Base-by-base conservation (phyloP, 2,888 invertebrate genomes). In the Chrysina gloriosa region DNA sequence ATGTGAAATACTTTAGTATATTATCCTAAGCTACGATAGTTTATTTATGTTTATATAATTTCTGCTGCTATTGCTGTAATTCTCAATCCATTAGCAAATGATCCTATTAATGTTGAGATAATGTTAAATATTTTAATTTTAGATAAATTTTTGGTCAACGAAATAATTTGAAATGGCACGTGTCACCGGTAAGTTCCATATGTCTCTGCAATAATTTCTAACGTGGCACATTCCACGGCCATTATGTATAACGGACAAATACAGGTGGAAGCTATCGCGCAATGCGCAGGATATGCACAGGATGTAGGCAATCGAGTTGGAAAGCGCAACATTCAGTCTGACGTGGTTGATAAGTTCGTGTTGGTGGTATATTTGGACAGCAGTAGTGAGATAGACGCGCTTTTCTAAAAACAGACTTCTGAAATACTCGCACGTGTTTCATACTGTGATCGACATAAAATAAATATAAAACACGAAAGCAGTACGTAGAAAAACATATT, bases 281-380 rank as follows among this genome's bases (percentile, higher is more conserved):
- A 65, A 23, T 52, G 64, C 64, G 64, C 64, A 65, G 64, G 64
- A 65, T 36, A 11, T 65, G 31, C 52, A 52, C 31, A 31, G 52
- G 52, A 52, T 31, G 11, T 11, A 3, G 7, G 16, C 52, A 25
- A 52, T 27, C 19, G 14, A 14, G 25, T 23, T 23, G 39, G 52
- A 11, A 31, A 48, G 64, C 52, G 64, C 39, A 36, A 50, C 34
- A 19, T 34, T 65, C 52, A 52, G 64, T 65, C 52, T 65, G 39
- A 11, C 39, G 34, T 50, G 64, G 36, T 25, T 31, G 25, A 16
- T 52, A 19, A 52, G 52, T 19, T 52, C 29, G 52, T 14, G 52
- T 16, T 29, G 52, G 16, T 31, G 5, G 16, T 9, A 31, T 19
- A 2, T 7, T 45, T 45, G 21, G 21, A 21, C 45, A 45, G 45